Evolutionary conservation across 2,888 invertebrate species (phyloP).

Genomic region (Seira sanloemensis): DNA sequence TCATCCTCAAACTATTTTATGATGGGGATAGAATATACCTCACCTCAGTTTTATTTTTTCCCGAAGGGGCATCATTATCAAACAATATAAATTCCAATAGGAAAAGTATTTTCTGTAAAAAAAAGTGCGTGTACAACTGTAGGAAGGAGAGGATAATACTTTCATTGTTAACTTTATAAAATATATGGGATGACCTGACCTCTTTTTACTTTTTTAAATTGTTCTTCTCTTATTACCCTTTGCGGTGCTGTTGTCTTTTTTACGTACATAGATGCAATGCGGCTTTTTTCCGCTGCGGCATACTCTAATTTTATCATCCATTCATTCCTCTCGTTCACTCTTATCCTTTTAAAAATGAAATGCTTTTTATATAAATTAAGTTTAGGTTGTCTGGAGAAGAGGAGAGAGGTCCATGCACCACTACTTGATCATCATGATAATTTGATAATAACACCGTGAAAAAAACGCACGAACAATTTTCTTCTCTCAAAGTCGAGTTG

Average conservation of each 20-base stretch:
- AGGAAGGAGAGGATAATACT: slow-evolving; percentile 14
- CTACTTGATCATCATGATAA: slow-evolving; percentile 24
- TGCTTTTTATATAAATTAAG: slow-evolving; percentile 9
- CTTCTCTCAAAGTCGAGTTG: neutral
- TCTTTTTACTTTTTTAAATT: slow-evolving; percentile 6
- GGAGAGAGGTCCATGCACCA: neutral
- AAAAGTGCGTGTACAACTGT: slow-evolving; percentile 27
- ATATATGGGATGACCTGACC: slow-evolving; percentile 37
- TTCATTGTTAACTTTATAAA: slow-evolving; percentile 40
- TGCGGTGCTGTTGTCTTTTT: neutral
- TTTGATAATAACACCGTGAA: slow-evolving; percentile 61
- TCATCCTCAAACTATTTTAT: neutral
- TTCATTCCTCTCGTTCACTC: slow-evolving; percentile 24
- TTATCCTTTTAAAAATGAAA: neutral
- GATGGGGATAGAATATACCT: neutral
- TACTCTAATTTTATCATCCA: slow-evolving; percentile 24
- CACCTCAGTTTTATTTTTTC: slow-evolving; percentile 4
- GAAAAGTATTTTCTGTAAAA: neutral
- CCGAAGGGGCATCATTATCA: neutral
- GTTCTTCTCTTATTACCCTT: neutral
- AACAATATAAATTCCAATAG: neutral
- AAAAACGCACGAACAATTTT: slow-evolving; percentile 37
- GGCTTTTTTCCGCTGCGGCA: slow-evolving; percentile 15
- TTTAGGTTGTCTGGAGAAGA: neutral
- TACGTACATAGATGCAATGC: slow-evolving; percentile 6